Evolutionary conservation across 1,140 invertebrate genomes (phyloP).

Genomic region (Maconellicoccus hirsutus): DNA sequence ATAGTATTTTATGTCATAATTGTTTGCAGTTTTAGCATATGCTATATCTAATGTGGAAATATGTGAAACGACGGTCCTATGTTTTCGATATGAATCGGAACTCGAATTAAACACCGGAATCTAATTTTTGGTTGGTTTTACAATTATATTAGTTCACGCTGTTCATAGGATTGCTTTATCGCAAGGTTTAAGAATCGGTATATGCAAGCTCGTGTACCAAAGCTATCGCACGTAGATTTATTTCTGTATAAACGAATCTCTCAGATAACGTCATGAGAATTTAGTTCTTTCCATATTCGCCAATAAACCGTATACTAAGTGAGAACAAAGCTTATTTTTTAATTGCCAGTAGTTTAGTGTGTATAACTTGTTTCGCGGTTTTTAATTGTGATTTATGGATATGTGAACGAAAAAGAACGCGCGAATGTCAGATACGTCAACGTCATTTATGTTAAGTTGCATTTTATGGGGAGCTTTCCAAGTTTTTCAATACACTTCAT

Average conservation of each 20-base stretch:
- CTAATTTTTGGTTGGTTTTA: background rate
- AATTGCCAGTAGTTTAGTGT: background rate
- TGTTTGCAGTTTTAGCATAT: background rate
- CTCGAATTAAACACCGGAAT: background rate
- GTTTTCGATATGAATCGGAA: background rate
- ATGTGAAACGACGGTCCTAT: background rate
- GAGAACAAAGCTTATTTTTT: background rate
- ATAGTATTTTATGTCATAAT: background rate
- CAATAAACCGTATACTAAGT: background rate
- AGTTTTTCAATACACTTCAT: background rate
- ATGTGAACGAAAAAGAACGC: background rate
- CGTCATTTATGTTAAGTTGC: background rate
- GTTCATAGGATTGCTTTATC: background rate
- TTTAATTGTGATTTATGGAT: slow-evolving; percentile 5
- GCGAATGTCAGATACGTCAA: background rate
- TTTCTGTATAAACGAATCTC: too few relatives aligned
- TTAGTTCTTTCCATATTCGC: background rate
- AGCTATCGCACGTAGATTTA: background rate
- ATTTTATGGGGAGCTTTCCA: background rate
- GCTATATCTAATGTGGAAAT: background rate
- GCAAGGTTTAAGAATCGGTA: background rate
- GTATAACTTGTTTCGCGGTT: background rate
- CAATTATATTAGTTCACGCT: background rate
- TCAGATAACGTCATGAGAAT: too few relatives aligned
- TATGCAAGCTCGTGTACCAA: background rate